Percentiles rank a stretch among this genome's conserved stretches.
These are phyloP conservation scores for Propithecus deckenii DNA, from an alignment of 2,797 vertebrate genomes.

Conservation along the genomic window DNA sequence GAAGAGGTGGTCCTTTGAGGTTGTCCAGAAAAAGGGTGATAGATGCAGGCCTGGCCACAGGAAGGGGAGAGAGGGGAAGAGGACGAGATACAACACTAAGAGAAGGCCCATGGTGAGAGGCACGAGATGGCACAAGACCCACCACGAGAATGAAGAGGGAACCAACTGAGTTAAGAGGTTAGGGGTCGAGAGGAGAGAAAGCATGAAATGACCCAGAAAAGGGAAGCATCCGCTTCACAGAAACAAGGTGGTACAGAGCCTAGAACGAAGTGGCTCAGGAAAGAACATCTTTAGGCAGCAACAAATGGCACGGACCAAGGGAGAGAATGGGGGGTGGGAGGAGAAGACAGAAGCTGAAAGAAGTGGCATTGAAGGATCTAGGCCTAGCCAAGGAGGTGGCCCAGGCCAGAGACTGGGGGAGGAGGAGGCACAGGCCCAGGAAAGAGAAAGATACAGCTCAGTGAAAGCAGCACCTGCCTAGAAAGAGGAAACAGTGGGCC, in stretches of 20 bases:
- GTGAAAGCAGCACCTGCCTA: background rate
- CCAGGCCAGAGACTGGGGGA: background rate
- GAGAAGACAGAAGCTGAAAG: background rate
- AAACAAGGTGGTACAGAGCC: background rate
- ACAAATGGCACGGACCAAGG: background rate
- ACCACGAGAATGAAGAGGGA: background rate
- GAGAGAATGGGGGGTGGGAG: background rate
- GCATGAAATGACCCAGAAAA: background rate
- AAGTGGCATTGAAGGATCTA: background rate
- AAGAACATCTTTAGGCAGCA: background rate
- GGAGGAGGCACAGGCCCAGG: background rate
- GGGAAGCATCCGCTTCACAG: background rate
- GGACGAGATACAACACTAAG: background rate
- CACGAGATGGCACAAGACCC: background rate
- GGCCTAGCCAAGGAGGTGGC: background rate
- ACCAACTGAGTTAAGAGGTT: background rate
- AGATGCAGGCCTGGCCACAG: background rate
- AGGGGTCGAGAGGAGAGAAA: accelerated
- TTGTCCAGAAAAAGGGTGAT: background rate
- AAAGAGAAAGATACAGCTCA: background rate
- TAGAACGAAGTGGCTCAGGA: background rate
- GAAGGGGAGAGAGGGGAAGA: no score
- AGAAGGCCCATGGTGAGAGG: background rate
- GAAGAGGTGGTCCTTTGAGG: background rate
- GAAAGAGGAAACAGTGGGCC: background rate